Base-by-base conservation (phyloP, 2,113 vertebrate genomes). In the Synodontis membranacea region DNA sequence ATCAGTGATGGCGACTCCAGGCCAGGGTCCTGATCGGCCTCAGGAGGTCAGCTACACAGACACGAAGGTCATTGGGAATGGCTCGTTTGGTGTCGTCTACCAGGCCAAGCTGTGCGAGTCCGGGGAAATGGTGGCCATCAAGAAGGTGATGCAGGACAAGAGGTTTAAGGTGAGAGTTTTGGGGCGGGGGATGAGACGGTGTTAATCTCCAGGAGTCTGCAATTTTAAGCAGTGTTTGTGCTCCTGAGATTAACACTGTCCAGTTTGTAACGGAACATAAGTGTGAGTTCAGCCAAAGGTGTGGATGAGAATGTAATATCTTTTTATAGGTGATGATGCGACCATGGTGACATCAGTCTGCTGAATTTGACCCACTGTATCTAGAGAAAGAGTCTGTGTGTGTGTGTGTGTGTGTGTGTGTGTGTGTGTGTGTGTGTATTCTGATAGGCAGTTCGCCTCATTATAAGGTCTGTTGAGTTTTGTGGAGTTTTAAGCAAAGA, bases 21-120 rank as follows among this genome's bases (percentile, higher is more conserved):
- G 98, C 85, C 98, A 99, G 92, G 98, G 98, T 86, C 97, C 98
- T 0, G 98, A 99, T 91, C 96, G 98, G 94, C 97, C 98, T 83
- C 98, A 99, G 91, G 98, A 99, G 94, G 98, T 99, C 93, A 99
- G 97, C 95, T 99, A 99, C 94, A 98, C 97, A 23, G 98, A 99
- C 94, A 99, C 97, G 52, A 99, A 99, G 93, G 98, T 99, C 90
- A 99, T 99, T 88, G 98, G 98, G 83, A 99, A 99, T 86, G 98
- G 98, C 88, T 99, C 98, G 44, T 99, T 99, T 90, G 97, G 98
- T 72, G 98, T 99, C 50, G 98, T 99, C 84, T 99, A 99, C 93
- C 98, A 99, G 94, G 98, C 98, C 88, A 99, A 99, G 92, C 97
- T 99, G 76, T 99, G 97, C 74, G 97, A 99, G 95, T 98, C 98